Evolutionary conservation across 2,888 invertebrate species (phyloP), one percentile per base, ranked within the genome.

Genomic region (Acleris laterana): DNA sequence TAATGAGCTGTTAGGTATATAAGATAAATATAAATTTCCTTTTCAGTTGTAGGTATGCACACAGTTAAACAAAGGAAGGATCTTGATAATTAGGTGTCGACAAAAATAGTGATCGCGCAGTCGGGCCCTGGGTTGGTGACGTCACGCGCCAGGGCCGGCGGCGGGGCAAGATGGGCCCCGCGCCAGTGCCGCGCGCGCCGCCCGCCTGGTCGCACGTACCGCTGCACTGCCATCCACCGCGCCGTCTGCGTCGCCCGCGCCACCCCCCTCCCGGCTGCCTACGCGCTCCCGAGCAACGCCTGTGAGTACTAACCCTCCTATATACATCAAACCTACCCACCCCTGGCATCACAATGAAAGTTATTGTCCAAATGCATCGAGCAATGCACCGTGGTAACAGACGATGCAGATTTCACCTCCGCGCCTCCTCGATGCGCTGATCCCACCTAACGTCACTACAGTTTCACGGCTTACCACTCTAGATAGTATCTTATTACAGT

Each of bases 111-210:
- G 83, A 83, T 81, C 82, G 81, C 79, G 66, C 62, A 79, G 85
- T 82, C 91, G 91, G 91, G 92, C 92, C 92, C 91, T 90, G 92
- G 90, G 90, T 90, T 89, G 91, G 86, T 92, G 92, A 92, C 92
- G 92, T 92, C 90, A 92, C 87, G 85, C 84, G 86, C 84, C 88
- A 88, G 89, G 87, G 90, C 87, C 87, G 82, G 74, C 85, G 83
- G 90, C 90, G 91, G 92, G 93, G 92, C 90, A 91, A 93, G 89
- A 91, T 90, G 91, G 92, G 93, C 91, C 92, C 92, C 92, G 90
- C 91, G 89, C 88, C 92, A 93, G 92, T 91, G 90, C 87, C 90
- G 92, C 90, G 92, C 90, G 92, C 92, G 92, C 92, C 89, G 90
- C 88, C 92, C 80, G 82, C 82, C 88, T 81, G 88, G 85, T 82